These are phyloP conservation scores for Notodonta dromedarius DNA, from an alignment of 2,888 invertebrate species.

Conservation along the genomic window DNA sequence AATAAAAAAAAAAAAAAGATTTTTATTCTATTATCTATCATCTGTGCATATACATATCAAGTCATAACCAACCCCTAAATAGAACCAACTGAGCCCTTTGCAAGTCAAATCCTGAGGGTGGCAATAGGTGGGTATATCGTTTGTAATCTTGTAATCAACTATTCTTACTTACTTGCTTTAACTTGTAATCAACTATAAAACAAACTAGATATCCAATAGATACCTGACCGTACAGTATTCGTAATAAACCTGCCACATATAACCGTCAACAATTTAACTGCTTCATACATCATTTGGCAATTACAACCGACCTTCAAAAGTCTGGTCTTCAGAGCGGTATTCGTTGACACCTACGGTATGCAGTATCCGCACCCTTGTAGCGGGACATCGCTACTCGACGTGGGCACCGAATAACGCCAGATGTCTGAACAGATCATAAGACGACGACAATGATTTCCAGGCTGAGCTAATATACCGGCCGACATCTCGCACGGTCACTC, in stretches of 20 bases:
- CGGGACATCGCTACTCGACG: background rate
- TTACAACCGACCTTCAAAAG: conserved; percentile 10
- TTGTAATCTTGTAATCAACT: too few species aligned
- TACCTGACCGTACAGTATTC: background rate
- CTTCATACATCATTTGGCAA: conserved; percentile 10
- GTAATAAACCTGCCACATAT: conserved; percentile 1
- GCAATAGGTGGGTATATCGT: too few species aligned
- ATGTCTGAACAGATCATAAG: conserved; percentile 9
- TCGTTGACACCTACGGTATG: background rate
- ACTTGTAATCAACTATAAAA: too few species aligned
- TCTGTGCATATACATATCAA: background rate
- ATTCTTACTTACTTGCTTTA: too few species aligned
- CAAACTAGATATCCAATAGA: background rate
- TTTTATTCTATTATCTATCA: background rate
- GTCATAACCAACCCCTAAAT: too few species aligned
- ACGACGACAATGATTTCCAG: conserved; percentile 51
- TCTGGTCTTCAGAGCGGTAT: background rate
- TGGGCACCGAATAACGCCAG: too few species aligned
- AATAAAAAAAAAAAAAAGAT: too few species aligned
- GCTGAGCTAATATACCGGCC: conserved; percentile 79
- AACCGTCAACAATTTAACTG: background rate
- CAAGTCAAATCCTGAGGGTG: too few species aligned
- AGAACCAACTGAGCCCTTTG: too few species aligned
- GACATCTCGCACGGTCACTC: conserved; percentile 77
- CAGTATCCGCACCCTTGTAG: background rate